Evolutionary conservation across 2,797 vertebrate species (phyloP), one percentile per base, ranked within the genome.

Genomic region (Toxotes lorentzi): DNA sequence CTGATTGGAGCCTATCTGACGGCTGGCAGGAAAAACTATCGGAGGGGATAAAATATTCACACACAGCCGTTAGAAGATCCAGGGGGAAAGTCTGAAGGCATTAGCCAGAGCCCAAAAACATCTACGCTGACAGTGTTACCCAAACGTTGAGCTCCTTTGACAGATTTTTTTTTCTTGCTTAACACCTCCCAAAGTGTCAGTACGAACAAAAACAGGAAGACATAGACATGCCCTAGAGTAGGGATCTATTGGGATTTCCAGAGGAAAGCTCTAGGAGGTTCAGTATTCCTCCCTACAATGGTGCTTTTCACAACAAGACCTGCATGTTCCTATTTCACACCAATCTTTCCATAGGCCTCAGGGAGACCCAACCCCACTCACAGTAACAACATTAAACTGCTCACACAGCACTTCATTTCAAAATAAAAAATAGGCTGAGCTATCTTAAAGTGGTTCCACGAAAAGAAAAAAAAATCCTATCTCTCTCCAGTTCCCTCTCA

Each of bases 1-100:
- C 90, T 94, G 93, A 94, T 94, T 93, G 91, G 92, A 94, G 92
- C 78, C 90, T 91, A 91, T 93, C 92, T 94, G 93, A 93, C 85
- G 90, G 88, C 92, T 92, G 93, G 91, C 89, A 87, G 90, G 88
- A 83, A 91, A 92, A 92, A 93, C 92, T 92, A 93, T 93, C 84
- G 82, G 84, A 91, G 91, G 87, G 85, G 86, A 92, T 94, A 91
- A 93, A 93, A 94, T 92, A 94, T 94, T 93, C 92, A 92, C 93
- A 93, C 91, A 89, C 87, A 85, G 89, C 89, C 90, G 89, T 93
- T 92, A 88, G 90, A 90, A 85, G 90, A 91, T 94, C 89, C 84
- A 85, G 84, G 75, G 91, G 86, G 89, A 88, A 87, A 85, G 91
- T 94, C 93, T 89, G 78, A 90, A 92, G 89, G 92, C 90, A 92